These are phyloP conservation scores for Takifugu rubripes DNA, from an alignment of 2,797 vertebrate genomes.

Conservation along the genomic window DNA sequence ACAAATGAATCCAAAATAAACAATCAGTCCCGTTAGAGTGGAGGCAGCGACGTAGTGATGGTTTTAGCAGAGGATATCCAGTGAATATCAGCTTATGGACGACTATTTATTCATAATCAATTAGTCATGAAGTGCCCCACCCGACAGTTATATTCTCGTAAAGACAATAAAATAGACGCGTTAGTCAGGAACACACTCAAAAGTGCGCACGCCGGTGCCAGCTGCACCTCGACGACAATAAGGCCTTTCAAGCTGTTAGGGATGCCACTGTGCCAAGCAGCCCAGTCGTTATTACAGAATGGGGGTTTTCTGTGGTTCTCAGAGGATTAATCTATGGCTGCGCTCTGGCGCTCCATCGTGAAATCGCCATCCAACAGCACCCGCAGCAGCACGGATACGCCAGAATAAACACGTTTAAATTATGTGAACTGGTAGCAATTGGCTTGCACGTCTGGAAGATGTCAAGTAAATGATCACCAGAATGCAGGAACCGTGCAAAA, in stretches of 20 bases:
- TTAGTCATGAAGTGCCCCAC: conserved; percentile 57
- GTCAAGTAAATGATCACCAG: neutral
- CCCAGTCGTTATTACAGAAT: conserved; percentile 32
- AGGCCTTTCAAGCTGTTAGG: conserved; percentile 56
- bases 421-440: too few species aligned
- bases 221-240: conserved; percentile 71
- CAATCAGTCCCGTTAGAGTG: neutral
- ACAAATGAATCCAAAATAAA: neutral
- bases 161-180: conserved; percentile 11
- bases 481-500: neutral
- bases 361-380: neutral
- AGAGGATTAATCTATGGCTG: conserved; percentile 39
- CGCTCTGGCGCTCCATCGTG: conserved; percentile 12
- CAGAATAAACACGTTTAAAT: too few species aligned
- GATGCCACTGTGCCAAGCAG: conserved; percentile 56
- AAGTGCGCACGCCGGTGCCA: conserved; percentile 48
- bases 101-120: conserved; percentile 38
- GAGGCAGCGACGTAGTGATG: neutral
- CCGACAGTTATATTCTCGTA: conserved; percentile 27
- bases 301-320: conserved; percentile 29
- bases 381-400: neutral
- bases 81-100: conserved; percentile 9
- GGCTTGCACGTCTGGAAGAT: neutral
- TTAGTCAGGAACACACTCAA: conserved; percentile 33
- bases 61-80: neutral